Conservation (phyloP, 2,888 invertebrate species). For the Drosophila seclusa region DNA sequence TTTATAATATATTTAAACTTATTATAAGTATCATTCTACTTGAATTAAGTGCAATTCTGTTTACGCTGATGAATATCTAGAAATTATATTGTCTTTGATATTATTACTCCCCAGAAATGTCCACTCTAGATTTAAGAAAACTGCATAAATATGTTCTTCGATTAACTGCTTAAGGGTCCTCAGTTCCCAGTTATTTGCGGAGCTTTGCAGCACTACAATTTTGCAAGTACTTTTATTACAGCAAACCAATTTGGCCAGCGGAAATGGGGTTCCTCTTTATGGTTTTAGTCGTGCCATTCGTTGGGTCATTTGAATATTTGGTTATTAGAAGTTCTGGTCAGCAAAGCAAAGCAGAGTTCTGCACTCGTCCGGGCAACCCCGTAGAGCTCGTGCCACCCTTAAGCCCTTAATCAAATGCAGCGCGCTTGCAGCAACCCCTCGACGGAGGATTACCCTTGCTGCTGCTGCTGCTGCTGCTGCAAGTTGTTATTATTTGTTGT, state of each 20-base stretch:
- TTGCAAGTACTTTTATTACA: not conserved
- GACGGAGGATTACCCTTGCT: conserved; percentile 35
- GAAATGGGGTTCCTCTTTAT: conserved; percentile 4
- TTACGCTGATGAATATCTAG: too few relatives aligned
- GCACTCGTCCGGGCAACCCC: conserved; percentile 43
- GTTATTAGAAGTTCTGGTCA: conserved; percentile 39
- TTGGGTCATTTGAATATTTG: conserved; percentile 18
- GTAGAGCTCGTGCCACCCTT: conserved; percentile 59
- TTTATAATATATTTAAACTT: not conserved
- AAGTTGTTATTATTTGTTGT: conserved; percentile 71
- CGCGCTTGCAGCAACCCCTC: conserved; percentile 52
- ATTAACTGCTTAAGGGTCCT: not conserved
- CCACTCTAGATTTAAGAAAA: not conserved
- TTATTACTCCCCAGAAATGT: not conserved
- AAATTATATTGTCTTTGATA: too few relatives aligned
- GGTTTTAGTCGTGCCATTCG: not conserved
- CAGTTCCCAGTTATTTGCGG: not conserved
- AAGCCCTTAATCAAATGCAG: conserved; percentile 71
- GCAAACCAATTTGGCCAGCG: not conserved
- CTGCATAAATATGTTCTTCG: not conserved
- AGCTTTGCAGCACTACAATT: not conserved
- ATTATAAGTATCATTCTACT: not conserved
- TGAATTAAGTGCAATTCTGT: too few relatives aligned
- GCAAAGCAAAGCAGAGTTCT: conserved; percentile 6
- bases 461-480: conserved; percentile 19